Percentiles rank a stretch among this genome's conserved stretches.
These are phyloP conservation scores for Drosophila malerkotliana DNA, from an alignment of 1,140 invertebrate species.

Conservation along the genomic window DNA sequence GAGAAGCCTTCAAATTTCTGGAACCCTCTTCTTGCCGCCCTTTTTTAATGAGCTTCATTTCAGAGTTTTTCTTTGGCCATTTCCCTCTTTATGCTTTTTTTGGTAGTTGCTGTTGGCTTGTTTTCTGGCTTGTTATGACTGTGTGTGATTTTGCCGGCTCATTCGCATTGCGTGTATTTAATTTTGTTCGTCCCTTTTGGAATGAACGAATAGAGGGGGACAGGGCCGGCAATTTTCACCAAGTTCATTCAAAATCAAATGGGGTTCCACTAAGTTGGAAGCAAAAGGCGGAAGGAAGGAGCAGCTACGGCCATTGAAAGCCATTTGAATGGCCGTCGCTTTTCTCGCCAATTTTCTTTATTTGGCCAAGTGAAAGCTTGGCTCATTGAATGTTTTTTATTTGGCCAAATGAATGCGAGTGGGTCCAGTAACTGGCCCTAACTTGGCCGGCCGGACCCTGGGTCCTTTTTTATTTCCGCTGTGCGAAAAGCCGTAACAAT, in stretches of 20 bases:
- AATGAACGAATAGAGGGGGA: background rate
- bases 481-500: constrained; percentile 54
- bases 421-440: constrained; percentile 34
- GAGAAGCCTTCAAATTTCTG: constrained; percentile 41
- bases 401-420: constrained; percentile 70
- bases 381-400: constrained; percentile 81
- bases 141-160: constrained; percentile 50
- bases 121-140: constrained; percentile 67
- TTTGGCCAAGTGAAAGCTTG: constrained; percentile 55
- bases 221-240: constrained; percentile 65
- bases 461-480: constrained; percentile 40
- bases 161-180: constrained; percentile 69
- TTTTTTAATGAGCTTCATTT: constrained; percentile 73
- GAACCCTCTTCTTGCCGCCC: constrained; percentile 42
- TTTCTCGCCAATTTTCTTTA: constrained; percentile 82
- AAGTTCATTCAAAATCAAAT: constrained; percentile 83
- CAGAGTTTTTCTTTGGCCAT: constrained; percentile 22
- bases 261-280: constrained; percentile 43
- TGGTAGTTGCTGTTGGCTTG: constrained; percentile 50
- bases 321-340: constrained; percentile 79
- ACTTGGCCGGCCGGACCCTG: constrained; percentile 26
- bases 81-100: constrained; percentile 16
- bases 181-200: constrained; percentile 57
- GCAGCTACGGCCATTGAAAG: constrained; percentile 68
- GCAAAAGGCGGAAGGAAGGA: constrained; percentile 16